These are phyloP conservation scores for Camelus bactrianus DNA, from an alignment of 2,113 vertebrate genomes.

Conservation along the genomic window DNA sequence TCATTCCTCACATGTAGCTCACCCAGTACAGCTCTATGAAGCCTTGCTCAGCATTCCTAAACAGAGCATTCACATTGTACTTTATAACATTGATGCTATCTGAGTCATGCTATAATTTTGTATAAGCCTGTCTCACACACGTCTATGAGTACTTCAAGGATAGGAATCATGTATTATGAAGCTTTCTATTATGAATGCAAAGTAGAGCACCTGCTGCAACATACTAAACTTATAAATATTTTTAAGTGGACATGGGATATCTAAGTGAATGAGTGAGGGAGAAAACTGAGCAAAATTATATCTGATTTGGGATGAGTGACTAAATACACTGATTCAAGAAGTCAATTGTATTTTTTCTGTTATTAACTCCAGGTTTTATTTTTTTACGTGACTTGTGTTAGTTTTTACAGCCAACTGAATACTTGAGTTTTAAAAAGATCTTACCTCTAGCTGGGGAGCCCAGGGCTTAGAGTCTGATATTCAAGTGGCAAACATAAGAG, in stretches of 20 bases:
- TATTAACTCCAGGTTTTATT: background rate
- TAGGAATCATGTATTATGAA: background rate
- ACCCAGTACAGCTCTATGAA: background rate
- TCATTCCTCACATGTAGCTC: background rate
- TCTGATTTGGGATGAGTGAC: background rate
- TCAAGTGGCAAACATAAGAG: background rate
- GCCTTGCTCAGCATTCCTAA: background rate
- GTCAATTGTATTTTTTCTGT: background rate
- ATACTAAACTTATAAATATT: background rate
- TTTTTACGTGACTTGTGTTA: background rate
- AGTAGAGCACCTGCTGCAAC: background rate
- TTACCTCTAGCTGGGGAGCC: background rate
- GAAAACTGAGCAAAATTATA: background rate
- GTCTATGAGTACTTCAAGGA: background rate
- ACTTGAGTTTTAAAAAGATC: background rate
- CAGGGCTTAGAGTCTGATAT: background rate
- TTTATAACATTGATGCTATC: background rate
- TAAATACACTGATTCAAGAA: background rate
- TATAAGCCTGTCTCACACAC: background rate
- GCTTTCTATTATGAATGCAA: slow-evolving; percentile 6
- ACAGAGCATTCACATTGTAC: background rate
- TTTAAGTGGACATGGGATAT: background rate
- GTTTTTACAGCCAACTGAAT: background rate
- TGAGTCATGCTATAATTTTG: background rate
- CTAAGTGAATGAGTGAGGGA: background rate